These are phyloP conservation scores for Drosophila ogumai DNA, from an alignment of 1,140 invertebrate genomes.

Conservation along the genomic window DNA sequence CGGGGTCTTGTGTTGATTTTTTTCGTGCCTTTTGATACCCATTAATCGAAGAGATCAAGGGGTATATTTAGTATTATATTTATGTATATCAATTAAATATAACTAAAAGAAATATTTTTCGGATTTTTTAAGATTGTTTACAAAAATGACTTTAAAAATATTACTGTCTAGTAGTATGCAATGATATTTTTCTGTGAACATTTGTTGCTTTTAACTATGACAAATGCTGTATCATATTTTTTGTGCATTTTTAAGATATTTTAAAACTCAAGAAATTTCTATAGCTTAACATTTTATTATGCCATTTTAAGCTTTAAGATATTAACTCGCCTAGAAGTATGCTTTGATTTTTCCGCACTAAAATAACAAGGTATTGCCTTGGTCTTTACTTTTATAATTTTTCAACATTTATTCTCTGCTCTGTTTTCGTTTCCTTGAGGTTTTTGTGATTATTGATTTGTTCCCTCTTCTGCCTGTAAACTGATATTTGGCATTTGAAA, in stretches of 20 bases:
- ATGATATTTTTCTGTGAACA: background rate
- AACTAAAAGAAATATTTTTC: background rate
- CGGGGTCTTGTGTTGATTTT: slow-evolving; percentile 47
- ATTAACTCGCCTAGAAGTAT: background rate
- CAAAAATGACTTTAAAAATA: too few species aligned
- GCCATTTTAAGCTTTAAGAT: background rate
- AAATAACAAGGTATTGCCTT: background rate
- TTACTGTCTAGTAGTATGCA: background rate
- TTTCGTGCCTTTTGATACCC: slow-evolving; percentile 27
- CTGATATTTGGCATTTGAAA: slow-evolving; percentile 81
- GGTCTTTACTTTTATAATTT: background rate
- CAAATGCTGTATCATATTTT: background rate
- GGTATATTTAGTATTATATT: background rate
- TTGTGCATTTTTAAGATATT: background rate
- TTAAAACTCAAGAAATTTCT: background rate
- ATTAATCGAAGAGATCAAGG: background rate
- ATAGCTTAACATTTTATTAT: background rate
- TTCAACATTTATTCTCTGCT: background rate
- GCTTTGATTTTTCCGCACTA: background rate
- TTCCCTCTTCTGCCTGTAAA: slow-evolving; percentile 62
- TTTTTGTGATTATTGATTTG: slow-evolving; percentile 76
- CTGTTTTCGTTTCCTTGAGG: slow-evolving; percentile 44
- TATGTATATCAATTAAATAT: background rate
- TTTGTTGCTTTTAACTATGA: too few species aligned
- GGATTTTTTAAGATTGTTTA: background rate